Evolutionary conservation across 2,113 vertebrate genomes (phyloP), one percentile per base, ranked within the genome.

Genomic region (Myanophis thanlyinensis): DNA sequence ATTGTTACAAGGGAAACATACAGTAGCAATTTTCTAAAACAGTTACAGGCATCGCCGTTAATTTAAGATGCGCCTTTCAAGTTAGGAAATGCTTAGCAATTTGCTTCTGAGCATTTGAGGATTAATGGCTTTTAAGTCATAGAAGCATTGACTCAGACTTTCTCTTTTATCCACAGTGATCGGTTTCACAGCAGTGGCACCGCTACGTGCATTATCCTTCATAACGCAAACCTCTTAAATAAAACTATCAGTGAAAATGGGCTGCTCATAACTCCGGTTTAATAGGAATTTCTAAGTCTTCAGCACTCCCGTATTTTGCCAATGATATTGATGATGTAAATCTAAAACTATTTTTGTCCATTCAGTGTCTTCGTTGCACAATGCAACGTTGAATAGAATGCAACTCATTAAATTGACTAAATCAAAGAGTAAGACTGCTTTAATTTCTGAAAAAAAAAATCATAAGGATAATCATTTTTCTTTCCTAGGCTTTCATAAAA

Each of bases 381-480:
- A 95, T 95, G 92, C 52, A 27, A 27, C 86, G 96, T 85, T 94
- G 94, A 96, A 94, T 12, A 89, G 22, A 94, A 86, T 96, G 67
- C 18, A 94, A 56, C 80, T 96, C 91, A 95, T 96, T 96, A 95
- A n/a, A 90, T 94, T 46, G 96, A 90, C 95, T 20, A 95, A 94
- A 96, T 52, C 6, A 88, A 51, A 87, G 95, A 67, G n/a, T 27
- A 85, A 49, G 73, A 86, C 91, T 96, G 95, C 88, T 96, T 46
- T 8, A 2, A 92, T 94, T 96, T 95, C 73, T 5, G 3, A 97
- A 46, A 96, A 97, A 97, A 46, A 96, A 97, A 96, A 95, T 93
- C 35, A 91, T 30, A 92, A 22, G 49, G 87, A 95, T 85, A 95
- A 97, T 95, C 95, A 15, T 93, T 93, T 87, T 2, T 89, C 94